Evolutionary conservation across 2,797 vertebrate species (phyloP), one percentile per base, ranked within the genome.

Genomic region (Pterois miles): DNA sequence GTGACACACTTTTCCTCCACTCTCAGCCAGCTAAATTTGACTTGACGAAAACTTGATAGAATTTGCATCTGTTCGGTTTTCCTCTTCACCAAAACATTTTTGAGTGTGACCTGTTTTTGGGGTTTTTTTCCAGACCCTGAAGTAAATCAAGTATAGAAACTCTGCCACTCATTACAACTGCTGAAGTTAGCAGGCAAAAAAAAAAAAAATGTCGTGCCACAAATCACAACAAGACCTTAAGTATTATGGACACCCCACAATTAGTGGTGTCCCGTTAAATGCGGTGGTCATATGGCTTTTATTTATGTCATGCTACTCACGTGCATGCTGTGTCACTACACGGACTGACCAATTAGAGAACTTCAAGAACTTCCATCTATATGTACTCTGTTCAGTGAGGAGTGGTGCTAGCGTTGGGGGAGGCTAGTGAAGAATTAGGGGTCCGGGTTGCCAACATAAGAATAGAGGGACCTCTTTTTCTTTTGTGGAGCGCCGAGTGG

Each of bases 401-500:
- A 70, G 43, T 78, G 70, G 67, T 76, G 79, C 74, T 6, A 56
- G 43, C 22, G 66, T 43, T 73, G 76, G 70, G 71, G 66, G 67
- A 69, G 79, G 76, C 53, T 38, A 20, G 83, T 54, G 54, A 76
- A 83, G 80, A 88, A 76, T 38, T 76, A 43, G 65, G 75, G 85
- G 58, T 78, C 80, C 52, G 62, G 65, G 54, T 82, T 79, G 71
- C 78, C 74, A 83, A 62, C 54, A 14, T 72, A 77, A 86, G 80
- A 90, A 88, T 85, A 70, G 78, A 85, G 78, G 88, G 86, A 80
- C 77, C 88, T 78, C 69, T 71, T 86, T 87, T 82, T 87, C 88
- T 88, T 93, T 91, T 88, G 88, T 88, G 73, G 72, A 76, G 72
- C 38, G 20, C 78, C 25, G 85, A 89, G 89, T 85, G 87, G 88